A percentile compares a stretch with the other conserved stretches of the same genome.
Conservation (phyloP, 2,113 vertebrate species). For the Plotosus lineatus region DNA sequence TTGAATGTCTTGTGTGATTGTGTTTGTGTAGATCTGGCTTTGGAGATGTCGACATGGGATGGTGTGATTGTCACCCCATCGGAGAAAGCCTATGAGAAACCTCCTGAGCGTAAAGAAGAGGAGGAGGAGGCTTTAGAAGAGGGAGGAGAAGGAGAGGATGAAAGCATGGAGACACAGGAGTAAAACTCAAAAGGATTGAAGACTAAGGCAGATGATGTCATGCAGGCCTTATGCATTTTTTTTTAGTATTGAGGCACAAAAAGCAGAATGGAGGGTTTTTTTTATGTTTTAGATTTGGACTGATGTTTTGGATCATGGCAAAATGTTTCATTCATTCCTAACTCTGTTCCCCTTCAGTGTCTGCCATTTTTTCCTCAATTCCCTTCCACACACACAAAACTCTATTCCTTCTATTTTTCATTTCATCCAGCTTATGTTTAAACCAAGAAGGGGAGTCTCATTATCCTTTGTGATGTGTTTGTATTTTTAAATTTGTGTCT, state of each 20-base stretch:
- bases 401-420: not conserved
- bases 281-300: not conserved
- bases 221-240: not conserved
- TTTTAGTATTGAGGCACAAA: not conserved
- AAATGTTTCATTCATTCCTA: not conserved
- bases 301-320: not conserved
- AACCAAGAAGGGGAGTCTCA: not conserved
- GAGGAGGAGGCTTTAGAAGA: slow-evolving; percentile 91
- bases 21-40: slow-evolving; percentile 80
- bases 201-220: not conserved
- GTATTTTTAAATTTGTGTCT: slow-evolving; percentile 16
- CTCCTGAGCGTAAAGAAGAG: slow-evolving; percentile 93
- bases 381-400: not conserved
- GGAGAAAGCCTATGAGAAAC: slow-evolving; percentile 95
- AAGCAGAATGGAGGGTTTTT: not conserved
- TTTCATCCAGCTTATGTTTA: not conserved
- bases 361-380: not conserved
- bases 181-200: slow-evolving; percentile 59
- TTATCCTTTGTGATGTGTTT: not conserved
- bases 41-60: slow-evolving; percentile 96
- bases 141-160: slow-evolving; percentile 88
- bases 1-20: not conserved
- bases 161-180: slow-evolving; percentile 92
- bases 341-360: not conserved
- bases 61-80: slow-evolving; percentile 96